Conservation (phyloP, 1,140 invertebrate genomes). For the Drosophila asahinai region DNA sequence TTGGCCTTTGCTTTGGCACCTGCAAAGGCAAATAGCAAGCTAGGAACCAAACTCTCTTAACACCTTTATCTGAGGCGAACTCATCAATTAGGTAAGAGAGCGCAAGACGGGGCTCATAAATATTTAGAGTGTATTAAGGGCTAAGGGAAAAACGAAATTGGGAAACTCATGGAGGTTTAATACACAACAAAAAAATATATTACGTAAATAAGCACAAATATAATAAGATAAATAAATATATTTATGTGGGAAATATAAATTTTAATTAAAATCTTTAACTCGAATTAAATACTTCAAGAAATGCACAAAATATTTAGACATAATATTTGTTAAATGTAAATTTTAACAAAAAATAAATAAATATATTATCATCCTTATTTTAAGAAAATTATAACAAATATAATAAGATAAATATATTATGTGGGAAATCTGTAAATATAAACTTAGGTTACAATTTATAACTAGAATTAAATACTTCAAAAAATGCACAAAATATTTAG, state of each 20-base stretch:
- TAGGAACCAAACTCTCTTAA: conserved; percentile 18
- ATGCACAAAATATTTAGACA: too few relatives aligned
- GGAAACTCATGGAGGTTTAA: conserved; percentile 24
- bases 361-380: background rate
- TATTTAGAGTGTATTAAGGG: conserved; percentile 67
- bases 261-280: too few relatives aligned
- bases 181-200: background rate
- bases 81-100: conserved; percentile 76
- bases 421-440: background rate
- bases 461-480: background rate
- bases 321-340: too few relatives aligned
- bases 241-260: too few relatives aligned
- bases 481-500: background rate
- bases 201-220: background rate
- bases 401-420: too few relatives aligned
- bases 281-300: too few relatives aligned
- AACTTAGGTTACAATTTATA: background rate
- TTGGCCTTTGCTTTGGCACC: conserved; percentile 57
- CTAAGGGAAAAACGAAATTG: conserved; percentile 17
- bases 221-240: too few relatives aligned
- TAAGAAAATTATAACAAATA: too few relatives aligned
- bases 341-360: background rate
- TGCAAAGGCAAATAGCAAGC: conserved; percentile 49
- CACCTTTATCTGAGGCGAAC: conserved; percentile 61
- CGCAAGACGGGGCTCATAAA: conserved; percentile 71